These are phyloP conservation scores for Troglohyphantes excavatus DNA, from an alignment of 2,888 invertebrate genomes.

Conservation along the genomic window DNA sequence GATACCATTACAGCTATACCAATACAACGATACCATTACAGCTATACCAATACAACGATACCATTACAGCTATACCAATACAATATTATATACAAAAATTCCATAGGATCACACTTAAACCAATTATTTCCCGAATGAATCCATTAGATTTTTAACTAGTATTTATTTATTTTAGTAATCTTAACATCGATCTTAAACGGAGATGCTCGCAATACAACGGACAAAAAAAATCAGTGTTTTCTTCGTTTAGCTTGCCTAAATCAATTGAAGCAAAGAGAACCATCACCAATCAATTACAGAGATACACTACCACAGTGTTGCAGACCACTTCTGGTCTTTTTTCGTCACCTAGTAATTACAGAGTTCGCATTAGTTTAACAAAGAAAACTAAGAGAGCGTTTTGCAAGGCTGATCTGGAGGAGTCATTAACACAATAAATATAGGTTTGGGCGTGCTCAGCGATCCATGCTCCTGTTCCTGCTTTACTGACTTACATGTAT, in stretches of 20 bases:
- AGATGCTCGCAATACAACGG: no score
- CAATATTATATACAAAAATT: no score
- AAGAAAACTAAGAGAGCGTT: slow-evolving; percentile 11
- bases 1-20: no score
- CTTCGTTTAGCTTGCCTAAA: background rate
- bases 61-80: no score
- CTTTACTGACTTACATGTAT: slow-evolving; percentile 33
- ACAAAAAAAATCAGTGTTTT: no score
- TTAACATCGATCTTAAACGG: no score
- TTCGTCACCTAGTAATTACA: slow-evolving; percentile 10
- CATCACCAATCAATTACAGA: background rate
- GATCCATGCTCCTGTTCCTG: slow-evolving; percentile 6
- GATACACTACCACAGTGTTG: background rate
- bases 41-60: no score
- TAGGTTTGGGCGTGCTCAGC: slow-evolving; percentile 11
- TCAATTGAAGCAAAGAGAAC: background rate
- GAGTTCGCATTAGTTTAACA: slow-evolving; percentile 12
- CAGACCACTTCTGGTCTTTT: background rate
- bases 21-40: no score
- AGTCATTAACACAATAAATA: slow-evolving; percentile 18
- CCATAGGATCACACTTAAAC: no score
- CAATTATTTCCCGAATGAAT: no score
- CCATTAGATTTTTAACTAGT: no score
- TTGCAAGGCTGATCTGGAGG: slow-evolving; percentile 3
- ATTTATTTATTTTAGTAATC: no score